phyloP scores from a whole-genome alignment of 2,113 vertebrate species.

The Brachyhypopomus gauderio region DNA sequence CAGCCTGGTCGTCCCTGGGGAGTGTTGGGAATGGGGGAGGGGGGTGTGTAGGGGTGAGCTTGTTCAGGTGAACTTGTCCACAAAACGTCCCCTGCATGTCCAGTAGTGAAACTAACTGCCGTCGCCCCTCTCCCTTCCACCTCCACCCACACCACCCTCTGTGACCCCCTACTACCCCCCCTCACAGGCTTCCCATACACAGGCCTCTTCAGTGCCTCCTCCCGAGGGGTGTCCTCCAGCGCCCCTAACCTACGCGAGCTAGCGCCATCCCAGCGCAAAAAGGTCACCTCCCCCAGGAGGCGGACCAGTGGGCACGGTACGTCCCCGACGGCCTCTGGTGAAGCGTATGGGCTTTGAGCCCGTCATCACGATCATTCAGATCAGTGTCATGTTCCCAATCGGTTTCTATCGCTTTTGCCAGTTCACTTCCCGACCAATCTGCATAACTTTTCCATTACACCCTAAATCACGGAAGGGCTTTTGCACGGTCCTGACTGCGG shows the following conservation, averaged over 20 bases:
- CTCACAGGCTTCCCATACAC: constrained; percentile 91
- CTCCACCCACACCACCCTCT: constrained; percentile 38
- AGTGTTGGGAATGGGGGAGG: constrained; percentile 12
- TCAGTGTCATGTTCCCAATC: constrained; percentile 4
- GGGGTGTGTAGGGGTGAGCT: background rate
- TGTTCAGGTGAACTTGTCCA: background rate
- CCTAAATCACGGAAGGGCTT: background rate
- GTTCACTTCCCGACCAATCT: background rate
- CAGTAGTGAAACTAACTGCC: constrained; percentile 75
- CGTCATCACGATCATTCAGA: background rate
- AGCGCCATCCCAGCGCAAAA: constrained; percentile 91
- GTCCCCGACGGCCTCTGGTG: constrained; percentile 62
- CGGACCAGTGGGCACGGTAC: constrained; percentile 91
- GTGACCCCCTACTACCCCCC: constrained; percentile 51
- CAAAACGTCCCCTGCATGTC: constrained; percentile 63
- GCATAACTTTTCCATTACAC: background rate
- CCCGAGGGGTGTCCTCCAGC: constrained; percentile 93
- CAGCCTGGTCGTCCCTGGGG: background rate
- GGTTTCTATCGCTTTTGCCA: background rate
- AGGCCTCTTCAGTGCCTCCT: constrained; percentile 96
- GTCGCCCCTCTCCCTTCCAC: constrained; percentile 25
- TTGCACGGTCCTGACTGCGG: background rate
- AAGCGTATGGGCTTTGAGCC: background rate
- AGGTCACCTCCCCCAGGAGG: constrained; percentile 84
- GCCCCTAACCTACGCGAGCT: constrained; percentile 98